Evolutionary conservation across 2,797 vertebrate genomes (phyloP).

Genomic region (Rhynchotus rufescens): DNA sequence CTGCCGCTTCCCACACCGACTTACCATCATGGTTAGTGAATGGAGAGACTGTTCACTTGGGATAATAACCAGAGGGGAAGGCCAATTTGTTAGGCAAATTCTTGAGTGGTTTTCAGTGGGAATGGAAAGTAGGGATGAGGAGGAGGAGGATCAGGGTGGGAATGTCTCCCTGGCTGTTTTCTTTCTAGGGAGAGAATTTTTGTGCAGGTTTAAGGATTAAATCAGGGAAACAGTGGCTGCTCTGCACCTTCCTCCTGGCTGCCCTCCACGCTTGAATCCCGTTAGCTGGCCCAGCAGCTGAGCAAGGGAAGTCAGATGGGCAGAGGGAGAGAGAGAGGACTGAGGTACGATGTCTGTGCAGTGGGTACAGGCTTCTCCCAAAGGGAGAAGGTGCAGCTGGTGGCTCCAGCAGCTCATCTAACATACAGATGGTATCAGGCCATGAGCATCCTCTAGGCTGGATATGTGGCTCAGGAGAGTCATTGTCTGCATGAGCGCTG

Average conservation of each 20-base stretch:
- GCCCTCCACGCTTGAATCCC: neutral
- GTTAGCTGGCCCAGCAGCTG: neutral
- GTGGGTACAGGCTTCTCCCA: fast-evolving
- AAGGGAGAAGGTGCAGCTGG: neutral
- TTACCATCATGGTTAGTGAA: slow-evolving; percentile 75
- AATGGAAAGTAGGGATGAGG: neutral
- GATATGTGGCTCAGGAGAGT: neutral
- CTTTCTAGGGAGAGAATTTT: neutral
- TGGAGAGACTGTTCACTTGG: slow-evolving; percentile 79
- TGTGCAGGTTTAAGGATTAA: neutral
- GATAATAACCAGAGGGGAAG: slow-evolving; percentile 77
- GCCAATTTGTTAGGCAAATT: slow-evolving; percentile 67
- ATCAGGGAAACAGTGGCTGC: slow-evolving; percentile 10
- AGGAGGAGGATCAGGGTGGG: neutral
- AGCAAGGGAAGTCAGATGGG: neutral
- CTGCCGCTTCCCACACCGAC: slow-evolving; percentile 64
- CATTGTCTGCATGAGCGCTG: neutral
- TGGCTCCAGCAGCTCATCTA: slow-evolving; percentile 4
- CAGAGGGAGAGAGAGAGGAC: neutral
- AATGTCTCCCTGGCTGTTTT: neutral
- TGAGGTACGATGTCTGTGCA: neutral
- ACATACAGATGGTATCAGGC: neutral
- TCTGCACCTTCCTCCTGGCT: slow-evolving; percentile 13
- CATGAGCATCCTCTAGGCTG: neutral
- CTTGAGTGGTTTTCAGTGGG: slow-evolving; percentile 46